Conservation (phyloP, 2,113 vertebrate species). For the Micromys minutus region DNA sequence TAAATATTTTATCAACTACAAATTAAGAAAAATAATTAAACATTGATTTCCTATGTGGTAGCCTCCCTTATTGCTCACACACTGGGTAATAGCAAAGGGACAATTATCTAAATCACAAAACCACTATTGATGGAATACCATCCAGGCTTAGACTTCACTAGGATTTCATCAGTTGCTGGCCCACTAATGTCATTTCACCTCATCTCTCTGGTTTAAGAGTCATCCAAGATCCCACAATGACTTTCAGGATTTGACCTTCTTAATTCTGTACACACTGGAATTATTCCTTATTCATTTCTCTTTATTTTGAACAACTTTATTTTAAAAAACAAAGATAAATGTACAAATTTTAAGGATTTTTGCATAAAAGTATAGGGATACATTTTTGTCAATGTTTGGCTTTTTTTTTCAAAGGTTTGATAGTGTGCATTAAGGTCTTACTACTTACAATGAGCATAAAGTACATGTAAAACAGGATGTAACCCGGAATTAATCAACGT, state of each 20-base stretch:
- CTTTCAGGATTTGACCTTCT: not conserved
- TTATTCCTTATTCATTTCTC: not conserved
- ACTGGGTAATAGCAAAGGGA: not conserved
- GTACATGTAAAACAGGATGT: too few species aligned
- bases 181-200: not conserved
- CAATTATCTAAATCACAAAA: not conserved
- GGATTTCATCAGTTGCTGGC: not conserved
- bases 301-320: too few species aligned
- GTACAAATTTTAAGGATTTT: too few species aligned
- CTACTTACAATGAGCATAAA: too few species aligned
- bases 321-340: too few species aligned
- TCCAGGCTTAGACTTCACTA: not conserved
- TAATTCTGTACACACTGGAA: too few species aligned
- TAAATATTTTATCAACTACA: conserved; percentile 19
- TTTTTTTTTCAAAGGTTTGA: too few species aligned
- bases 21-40: not conserved
- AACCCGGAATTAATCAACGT: too few species aligned
- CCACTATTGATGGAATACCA: too few species aligned
- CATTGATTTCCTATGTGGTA: not conserved
- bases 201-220: not conserved
- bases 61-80: not conserved
- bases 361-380: too few species aligned
- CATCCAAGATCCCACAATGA: not conserved
- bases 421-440: too few species aligned
- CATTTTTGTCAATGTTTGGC: too few species aligned